Base-by-base conservation (phyloP, 2,888 invertebrate species). In the Pristionchus maxplancki region DNA sequence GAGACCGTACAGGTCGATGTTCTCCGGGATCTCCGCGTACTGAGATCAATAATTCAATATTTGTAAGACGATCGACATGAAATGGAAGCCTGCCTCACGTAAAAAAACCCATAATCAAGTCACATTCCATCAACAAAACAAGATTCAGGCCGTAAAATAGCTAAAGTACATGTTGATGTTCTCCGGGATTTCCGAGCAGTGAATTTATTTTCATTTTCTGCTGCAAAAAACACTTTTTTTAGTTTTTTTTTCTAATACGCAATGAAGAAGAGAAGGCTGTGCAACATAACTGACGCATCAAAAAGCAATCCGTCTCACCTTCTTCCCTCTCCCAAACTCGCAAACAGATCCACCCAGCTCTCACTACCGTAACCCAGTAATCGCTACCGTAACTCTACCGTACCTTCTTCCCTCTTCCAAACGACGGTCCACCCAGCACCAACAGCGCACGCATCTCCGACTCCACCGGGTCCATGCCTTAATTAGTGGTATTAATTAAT, bases 1-100 rank as follows among this genome's bases (percentile, higher is more conserved):
- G 34, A 97, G 94, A 58, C 96, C 96, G 93, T 96, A 96, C 78
- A 97, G 94, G 95, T 97, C 97, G 28, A 97, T 96, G 83, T 96
- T 96, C 88, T 96, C 95, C 90, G 97, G 96, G 0, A 96, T 96
- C 8, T 95, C 91, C 24, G 93, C 90, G 17, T 94, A 92, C 74
- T 88, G 89, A 71, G 92, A 90, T 71, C 20, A 24, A 40, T 71
- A 20, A 74, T 74, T 74, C n/a, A n/a, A n/a, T n/a, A n/a, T n/a
- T n/a, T n/a, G n/a, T n/a, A n/a, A n/a, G n/a, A n/a, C n/a, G n/a
- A n/a, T n/a, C n/a, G n/a, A n/a, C n/a, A n/a, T n/a, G n/a, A n/a
- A n/a, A n/a, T n/a, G n/a, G n/a, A n/a, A n/a, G n/a, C n/a, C n/a
- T n/a, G n/a, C n/a, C n/a, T n/a, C n/a, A n/a, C n/a, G 6, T 9